Percentiles rank a stretch among this genome's conserved stretches.
Conservation (phyloP, 2,797 vertebrate genomes). For the Botia almorhae region DNA sequence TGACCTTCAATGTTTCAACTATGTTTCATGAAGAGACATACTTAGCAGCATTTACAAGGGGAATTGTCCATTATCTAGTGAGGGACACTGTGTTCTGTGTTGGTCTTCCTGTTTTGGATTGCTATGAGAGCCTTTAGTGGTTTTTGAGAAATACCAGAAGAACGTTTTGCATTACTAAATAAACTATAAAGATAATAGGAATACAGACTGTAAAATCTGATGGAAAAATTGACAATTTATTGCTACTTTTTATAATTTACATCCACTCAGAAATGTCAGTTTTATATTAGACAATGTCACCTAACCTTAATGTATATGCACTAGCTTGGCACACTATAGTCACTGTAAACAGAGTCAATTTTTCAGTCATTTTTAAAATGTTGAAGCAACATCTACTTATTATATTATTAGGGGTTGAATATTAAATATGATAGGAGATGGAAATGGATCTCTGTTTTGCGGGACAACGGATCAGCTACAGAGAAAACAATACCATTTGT, state of each 20-base stretch:
- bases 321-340: no score
- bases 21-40: no score
- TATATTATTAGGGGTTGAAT: no score
- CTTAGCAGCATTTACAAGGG: slow-evolving; percentile 34
- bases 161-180: slow-evolving; percentile 21
- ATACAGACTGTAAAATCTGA: not conserved
- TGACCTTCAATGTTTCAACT: slow-evolving; percentile 1
- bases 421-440: no score
- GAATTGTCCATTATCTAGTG: slow-evolving; percentile 41
- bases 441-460: slow-evolving; percentile 9
- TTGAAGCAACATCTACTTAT: no score
- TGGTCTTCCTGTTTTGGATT: slow-evolving; percentile 27
- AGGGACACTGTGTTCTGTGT: slow-evolving; percentile 33
- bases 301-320: no score
- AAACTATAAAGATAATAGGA: slow-evolving; percentile 14
- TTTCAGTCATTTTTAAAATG: no score
- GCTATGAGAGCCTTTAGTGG: slow-evolving; percentile 34
- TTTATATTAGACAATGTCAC: no score
- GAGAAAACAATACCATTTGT: slow-evolving; percentile 55
- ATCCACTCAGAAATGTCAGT: no score
- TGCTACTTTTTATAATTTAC: no score
- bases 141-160: slow-evolving; percentile 20
- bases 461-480: slow-evolving; percentile 30
- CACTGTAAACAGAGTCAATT: no score
- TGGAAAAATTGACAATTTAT: no score